Conservation (phyloP, 2,888 invertebrate genomes). For the Tupiocoris notatus region DNA sequence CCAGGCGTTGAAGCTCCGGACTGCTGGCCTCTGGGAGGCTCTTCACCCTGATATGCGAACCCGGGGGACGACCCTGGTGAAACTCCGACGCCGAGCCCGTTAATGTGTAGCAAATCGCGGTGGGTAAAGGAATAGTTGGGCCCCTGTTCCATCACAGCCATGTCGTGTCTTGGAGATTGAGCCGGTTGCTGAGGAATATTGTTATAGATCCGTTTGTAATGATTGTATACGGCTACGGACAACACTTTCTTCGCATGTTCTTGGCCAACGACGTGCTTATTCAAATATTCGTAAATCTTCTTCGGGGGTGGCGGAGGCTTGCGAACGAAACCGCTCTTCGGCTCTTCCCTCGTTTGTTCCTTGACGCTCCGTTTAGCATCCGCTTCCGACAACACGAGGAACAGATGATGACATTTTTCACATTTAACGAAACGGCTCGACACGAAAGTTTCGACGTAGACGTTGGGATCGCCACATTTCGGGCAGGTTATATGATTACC, state of each 20-base stretch:
- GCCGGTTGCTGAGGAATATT: constrained; percentile 66
- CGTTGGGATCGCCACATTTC: constrained; percentile 95
- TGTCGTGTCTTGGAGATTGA: constrained; percentile 55
- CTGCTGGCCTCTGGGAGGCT: constrained; percentile 50
- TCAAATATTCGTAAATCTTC: constrained; percentile 94
- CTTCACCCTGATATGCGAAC: constrained; percentile 30
- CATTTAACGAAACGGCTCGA: constrained; percentile 96
- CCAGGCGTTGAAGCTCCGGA: constrained; percentile 51
- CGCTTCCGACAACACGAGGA: constrained; percentile 89
- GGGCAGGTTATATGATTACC: constrained; percentile 85
- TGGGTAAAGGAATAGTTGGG: constrained; percentile 68
- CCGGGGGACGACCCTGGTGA: constrained; percentile 54
- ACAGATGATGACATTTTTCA: constrained; percentile 97
- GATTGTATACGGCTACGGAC: constrained; percentile 97
- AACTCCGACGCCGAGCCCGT: constrained; percentile 64
- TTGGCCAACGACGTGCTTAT: constrained; percentile 96
- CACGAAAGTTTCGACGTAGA: constrained; percentile 95
- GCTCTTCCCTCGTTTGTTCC: constrained; percentile 66
- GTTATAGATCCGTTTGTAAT: constrained; percentile 96
- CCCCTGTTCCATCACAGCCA: constrained; percentile 64
- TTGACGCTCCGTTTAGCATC: constrained; percentile 85
- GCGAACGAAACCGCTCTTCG: constrained; percentile 67
- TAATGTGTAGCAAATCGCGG: constrained; percentile 83
- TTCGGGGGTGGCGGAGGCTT: constrained; percentile 94
- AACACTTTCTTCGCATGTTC: constrained; percentile 96